Evolutionary conservation across 2,113 vertebrate genomes (phyloP), one percentile per base, ranked within the genome.

Genomic region (Rissa tridactyla): DNA sequence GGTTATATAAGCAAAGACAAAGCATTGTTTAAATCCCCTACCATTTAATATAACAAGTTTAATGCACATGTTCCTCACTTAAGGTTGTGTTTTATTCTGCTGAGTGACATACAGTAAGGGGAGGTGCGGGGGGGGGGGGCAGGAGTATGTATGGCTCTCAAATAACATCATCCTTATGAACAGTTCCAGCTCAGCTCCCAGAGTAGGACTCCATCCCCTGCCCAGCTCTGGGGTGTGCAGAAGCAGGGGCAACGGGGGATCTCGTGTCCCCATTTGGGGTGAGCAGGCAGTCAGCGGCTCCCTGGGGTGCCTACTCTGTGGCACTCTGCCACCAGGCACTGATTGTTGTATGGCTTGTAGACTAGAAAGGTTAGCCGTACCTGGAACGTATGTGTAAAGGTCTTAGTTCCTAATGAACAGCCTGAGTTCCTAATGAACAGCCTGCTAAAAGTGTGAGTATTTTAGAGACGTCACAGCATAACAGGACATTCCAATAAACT

Each of bases 1-100:
- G 0, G 83, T 94, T 95, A 92, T 3, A 57, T 72, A 95, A 96
- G 83, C 77, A 30, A 83, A 83, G 55, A 76, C 42, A 87, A 71
- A 84, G 40, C 34, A 40, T 44, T 71, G 76, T 84, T 96, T 96
- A 94, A 96, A 88, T 83, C 42, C 14, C 7, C 25, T 19, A 20
- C 27, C 10, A 51, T 64, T 90, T 83, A 94, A 64, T 9, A 25
- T 34, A 76, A 65, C 8, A 13, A 62, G 9, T 58, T 69, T 38
- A 70, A 75, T 15, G 40, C 40, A 71, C 22, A 9, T 2, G 32
- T 57, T 93, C 69, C 47, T 72, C 42, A 49, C 61, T 84, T 83
- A 76, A 82, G 32, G 79, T 8, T 75, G 40, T 8, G 13, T 30
- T 82, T 90, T 66, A 83, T 65, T 55, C 82, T 51, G 60, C 7